Evolutionary conservation across 2,113 vertebrate species (phyloP).

Genomic region (Chiloscyllium plagiosum): DNA sequence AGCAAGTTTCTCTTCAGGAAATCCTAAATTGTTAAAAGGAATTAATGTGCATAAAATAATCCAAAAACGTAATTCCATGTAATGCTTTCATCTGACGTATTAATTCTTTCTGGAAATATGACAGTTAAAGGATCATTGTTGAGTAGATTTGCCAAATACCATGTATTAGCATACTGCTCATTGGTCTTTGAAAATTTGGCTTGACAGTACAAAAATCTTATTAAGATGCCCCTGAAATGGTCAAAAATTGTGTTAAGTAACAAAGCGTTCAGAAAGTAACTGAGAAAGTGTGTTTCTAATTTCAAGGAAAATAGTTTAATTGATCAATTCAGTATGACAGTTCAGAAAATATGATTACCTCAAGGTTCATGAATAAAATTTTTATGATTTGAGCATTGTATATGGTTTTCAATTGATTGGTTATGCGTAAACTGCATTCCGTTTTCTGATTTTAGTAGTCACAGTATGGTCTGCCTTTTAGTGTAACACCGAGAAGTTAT

Average conservation of each 20-base stretch:
- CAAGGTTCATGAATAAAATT: not conserved
- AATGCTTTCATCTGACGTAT: not conserved
- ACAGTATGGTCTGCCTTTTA: not conserved
- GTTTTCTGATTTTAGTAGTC: not conserved
- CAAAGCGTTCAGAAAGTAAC: not conserved
- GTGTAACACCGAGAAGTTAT: not conserved
- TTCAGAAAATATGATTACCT: constrained; percentile 2
- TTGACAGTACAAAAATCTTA: not conserved
- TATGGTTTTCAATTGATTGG: constrained; percentile 8
- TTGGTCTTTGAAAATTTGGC: not conserved
- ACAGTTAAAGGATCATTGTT: not conserved
- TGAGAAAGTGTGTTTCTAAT: not conserved
- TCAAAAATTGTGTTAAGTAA: not conserved
- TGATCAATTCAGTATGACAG: too few species aligned
- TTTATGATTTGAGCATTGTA: not conserved
- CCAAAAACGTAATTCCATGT: not conserved
- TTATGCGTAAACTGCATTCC: not conserved
- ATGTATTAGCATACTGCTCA: not conserved
- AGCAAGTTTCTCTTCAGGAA: not conserved
- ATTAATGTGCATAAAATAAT: constrained; percentile 4
- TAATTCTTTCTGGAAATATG: not conserved
- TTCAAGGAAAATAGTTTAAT: not conserved
- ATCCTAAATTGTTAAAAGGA: not conserved
- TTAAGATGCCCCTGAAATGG: not conserved
- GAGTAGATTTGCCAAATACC: not conserved